phyloP scores from a whole-genome alignment of 2,888 invertebrate genomes.

The Oxytorus armatus region DNA sequence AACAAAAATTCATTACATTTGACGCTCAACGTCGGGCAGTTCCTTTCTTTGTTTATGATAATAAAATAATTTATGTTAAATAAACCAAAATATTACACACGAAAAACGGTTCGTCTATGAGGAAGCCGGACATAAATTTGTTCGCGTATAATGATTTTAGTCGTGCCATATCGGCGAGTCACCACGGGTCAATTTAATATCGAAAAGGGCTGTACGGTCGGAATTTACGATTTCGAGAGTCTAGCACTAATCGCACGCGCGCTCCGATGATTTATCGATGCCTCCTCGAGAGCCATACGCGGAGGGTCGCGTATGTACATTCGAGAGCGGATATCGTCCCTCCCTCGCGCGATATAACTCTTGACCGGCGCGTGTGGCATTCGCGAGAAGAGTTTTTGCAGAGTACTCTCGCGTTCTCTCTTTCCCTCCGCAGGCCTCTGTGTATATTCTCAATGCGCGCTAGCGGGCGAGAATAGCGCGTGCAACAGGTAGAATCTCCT shows the following conservation, averaged over 20 bases:
- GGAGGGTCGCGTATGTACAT: conserved; percentile 36
- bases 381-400: conserved; percentile 25
- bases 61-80: no score
- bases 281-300: conserved; percentile 21
- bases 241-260: conserved; percentile 36
- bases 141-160: no score
- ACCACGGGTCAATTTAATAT: conserved; percentile 53
- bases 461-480: conserved; percentile 63
- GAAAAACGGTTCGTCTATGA: no score
- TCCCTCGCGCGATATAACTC: conserved; percentile 53
- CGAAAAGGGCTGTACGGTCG: conserved; percentile 22
- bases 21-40: no score
- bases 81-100: no score
- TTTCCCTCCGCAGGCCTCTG: conserved; percentile 7
- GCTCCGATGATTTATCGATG: conserved; percentile 57
- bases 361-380: conserved; percentile 22
- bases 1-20: no score
- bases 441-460: conserved; percentile 1
- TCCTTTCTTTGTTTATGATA: no score
- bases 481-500: conserved; percentile 80
- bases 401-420: background rate
- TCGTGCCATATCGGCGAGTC: no score
- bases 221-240: conserved; percentile 54
- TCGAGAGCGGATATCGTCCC: conserved; percentile 47
- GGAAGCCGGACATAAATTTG: no score